Base-by-base conservation (phyloP, 1,140 invertebrate genomes). In the Euwallacea similis region DNA sequence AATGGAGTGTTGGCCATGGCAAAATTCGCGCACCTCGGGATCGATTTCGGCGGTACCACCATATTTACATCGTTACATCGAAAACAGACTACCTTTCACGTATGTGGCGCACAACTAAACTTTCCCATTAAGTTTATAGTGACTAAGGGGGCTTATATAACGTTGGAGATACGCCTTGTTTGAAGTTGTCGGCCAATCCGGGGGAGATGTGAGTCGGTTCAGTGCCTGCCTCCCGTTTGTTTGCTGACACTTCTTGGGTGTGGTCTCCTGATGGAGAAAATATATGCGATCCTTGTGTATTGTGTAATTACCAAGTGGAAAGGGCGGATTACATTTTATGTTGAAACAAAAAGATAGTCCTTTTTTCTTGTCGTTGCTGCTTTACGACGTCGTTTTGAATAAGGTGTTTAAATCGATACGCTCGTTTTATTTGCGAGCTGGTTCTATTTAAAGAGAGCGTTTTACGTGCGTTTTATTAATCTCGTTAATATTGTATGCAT, bases 1-100 rank as follows among this genome's bases (percentile, higher is more conserved):
- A 89, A 76, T 0, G 88, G 86, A 63, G 87, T 85, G 54, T 87
- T 84, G 75, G 76, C 74, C 44, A 67, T 66, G 16, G 66, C 11
- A 11, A 43, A 11, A 11, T 46, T n/a, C 42, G 41, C 64, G 56
- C 60, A 68, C 63, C 9, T 68, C 43, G 56, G 47, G 9, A 11
- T 7, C 42, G 60, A 56, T n/a, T 62, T 60, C 55, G 68, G 56
- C 55, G 54, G 71, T 50, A 75, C 60, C 60, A 75, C 76, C 76
- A 76, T 76, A 74, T 76, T 76, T 72, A 72, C 70, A 72, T 63
- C 44, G 58, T 73, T 58, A 74, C 73, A 41, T 63, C 47, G 13
- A 16, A 50, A 41, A 53, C 7, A 60, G 53, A 59, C 56, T 64
- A 55, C 50, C 69, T 71, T 66, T 68, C 69, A 72, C 69, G 69